Percentiles rank a stretch among this genome's conserved stretches.
Conservation (phyloP, 37 sponge, comb jelly and placozoan genomes). For the Cladorhizidae sp. region DNA sequence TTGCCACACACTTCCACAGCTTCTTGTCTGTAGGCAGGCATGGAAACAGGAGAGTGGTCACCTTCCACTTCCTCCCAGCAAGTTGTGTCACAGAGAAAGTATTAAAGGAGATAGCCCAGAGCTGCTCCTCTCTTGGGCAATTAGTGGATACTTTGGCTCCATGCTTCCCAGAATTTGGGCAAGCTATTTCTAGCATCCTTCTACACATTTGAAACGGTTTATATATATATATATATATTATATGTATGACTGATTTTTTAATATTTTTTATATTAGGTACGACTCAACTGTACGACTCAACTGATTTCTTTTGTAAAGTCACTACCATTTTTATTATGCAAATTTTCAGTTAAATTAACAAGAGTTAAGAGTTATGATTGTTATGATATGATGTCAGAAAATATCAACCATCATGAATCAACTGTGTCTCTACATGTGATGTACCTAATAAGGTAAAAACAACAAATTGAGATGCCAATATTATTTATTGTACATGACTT, state of each 20-base stretch:
- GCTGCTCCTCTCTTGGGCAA: conserved; percentile 26
- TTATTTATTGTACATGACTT: no score
- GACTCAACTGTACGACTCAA: no score
- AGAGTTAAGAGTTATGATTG: neutral
- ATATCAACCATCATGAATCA: neutral
- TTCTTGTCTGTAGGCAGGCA: conserved; percentile 72
- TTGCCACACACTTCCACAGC: conserved; percentile 9
- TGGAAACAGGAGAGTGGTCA: conserved; percentile 45
- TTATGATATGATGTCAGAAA: neutral
- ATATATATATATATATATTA: neutral
- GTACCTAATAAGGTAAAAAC: no score
- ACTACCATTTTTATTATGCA: no score
- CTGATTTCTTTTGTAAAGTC: no score
- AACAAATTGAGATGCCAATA: no score
- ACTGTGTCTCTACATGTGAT: no score
- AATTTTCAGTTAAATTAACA: no score
- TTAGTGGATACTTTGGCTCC: conserved; percentile 6
- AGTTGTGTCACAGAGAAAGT: conserved; percentile 16
- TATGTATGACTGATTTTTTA: neutral
- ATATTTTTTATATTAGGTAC: no score
- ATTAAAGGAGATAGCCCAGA: conserved; percentile 25
- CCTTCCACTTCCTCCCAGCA: conserved; percentile 59
- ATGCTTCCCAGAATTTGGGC: conserved; percentile 14
- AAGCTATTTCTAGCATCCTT: neutral
- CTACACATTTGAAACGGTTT: neutral